Conservation (phyloP, 2,888 invertebrate species). For the Trisateles emortualis region DNA sequence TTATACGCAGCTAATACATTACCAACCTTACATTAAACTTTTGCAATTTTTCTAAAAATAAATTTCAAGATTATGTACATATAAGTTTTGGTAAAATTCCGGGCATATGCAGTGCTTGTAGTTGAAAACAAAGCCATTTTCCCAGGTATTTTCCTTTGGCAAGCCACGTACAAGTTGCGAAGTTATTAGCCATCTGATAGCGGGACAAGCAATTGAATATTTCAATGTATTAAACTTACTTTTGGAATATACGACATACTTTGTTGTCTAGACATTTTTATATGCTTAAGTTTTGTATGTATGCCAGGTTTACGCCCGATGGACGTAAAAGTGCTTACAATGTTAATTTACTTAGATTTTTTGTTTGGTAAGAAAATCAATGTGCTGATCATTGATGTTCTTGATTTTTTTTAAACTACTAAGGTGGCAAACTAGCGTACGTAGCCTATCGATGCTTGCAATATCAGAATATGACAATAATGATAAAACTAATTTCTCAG, state of each 20-base stretch:
- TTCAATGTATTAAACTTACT: conserved; percentile 54
- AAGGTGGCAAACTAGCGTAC: no score
- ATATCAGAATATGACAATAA: no score
- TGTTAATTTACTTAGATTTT: background rate
- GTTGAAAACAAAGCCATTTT: conserved; percentile 60
- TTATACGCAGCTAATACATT: conserved; percentile 10
- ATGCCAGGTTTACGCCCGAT: conserved; percentile 9
- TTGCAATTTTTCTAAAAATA: conserved; percentile 39
- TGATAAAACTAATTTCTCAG: no score
- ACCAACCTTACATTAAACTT: conserved; percentile 7
- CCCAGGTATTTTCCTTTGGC: conserved; percentile 55
- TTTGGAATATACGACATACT: conserved; percentile 28
- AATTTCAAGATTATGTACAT: conserved; percentile 37
- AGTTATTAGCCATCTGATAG: conserved; percentile 63
- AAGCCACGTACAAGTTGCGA: conserved; percentile 58
- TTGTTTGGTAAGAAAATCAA: background rate
- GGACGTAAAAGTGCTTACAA: background rate
- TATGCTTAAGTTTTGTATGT: conserved; percentile 24
- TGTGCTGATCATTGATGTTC: no score
- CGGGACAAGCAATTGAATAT: conserved; percentile 61
- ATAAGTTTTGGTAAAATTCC: conserved; percentile 24
- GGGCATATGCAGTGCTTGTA: conserved; percentile 43
- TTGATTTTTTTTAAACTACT: no score
- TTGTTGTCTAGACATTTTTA: conserved; percentile 44
- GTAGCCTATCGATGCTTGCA: no score